Percentiles rank a stretch among this genome's conserved stretches.
Evolutionary conservation across 1,140 invertebrate genomes (phyloP).

Genomic region (Drosophila subobscura): DNA sequence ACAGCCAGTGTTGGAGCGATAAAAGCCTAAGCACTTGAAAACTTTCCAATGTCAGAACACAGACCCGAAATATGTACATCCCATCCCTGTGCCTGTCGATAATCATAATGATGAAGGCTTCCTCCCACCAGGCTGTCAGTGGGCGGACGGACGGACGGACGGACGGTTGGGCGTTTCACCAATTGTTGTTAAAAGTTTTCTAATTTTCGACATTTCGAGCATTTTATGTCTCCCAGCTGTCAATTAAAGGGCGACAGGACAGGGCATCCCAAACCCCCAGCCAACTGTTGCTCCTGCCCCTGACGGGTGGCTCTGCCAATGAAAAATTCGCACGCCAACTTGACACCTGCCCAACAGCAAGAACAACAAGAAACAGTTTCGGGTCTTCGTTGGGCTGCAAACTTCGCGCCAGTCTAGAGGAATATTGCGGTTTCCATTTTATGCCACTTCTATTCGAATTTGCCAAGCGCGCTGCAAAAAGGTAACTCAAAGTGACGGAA

Average conservation of each 20-base stretch:
- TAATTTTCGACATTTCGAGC: conserved; percentile 80
- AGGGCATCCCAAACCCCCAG: too few species aligned
- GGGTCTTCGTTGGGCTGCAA: conserved; percentile 3
- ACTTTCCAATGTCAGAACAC: conserved; percentile 36
- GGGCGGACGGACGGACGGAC: too few species aligned
- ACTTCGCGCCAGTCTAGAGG: conserved; percentile 17
- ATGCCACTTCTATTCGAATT: background rate
- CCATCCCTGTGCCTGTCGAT: conserved; percentile 28
- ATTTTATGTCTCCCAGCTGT: conserved; percentile 79
- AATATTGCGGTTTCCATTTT: conserved; percentile 17
- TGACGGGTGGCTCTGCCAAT: conserved; percentile 6
- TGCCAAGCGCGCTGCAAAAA: conserved; percentile 1
- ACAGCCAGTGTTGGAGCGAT: conserved; percentile 48
- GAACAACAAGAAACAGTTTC: background rate
- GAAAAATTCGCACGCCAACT: conserved; percentile 66
- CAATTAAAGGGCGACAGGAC: conserved; percentile 70
- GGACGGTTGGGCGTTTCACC: conserved; percentile 2
- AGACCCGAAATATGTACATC: background rate
- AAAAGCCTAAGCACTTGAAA: conserved; percentile 79
- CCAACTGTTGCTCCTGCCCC: conserved; percentile 12
- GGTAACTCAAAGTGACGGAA: conserved; percentile 65
- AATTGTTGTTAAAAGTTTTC: conserved; percentile 82
- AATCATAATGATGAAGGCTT: conserved; percentile 66
- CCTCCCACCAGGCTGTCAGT: background rate
- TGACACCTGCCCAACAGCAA: conserved; percentile 58